Evolutionary conservation across 2,888 invertebrate genomes (phyloP).

Genomic region (Drosophila macrospina): DNA sequence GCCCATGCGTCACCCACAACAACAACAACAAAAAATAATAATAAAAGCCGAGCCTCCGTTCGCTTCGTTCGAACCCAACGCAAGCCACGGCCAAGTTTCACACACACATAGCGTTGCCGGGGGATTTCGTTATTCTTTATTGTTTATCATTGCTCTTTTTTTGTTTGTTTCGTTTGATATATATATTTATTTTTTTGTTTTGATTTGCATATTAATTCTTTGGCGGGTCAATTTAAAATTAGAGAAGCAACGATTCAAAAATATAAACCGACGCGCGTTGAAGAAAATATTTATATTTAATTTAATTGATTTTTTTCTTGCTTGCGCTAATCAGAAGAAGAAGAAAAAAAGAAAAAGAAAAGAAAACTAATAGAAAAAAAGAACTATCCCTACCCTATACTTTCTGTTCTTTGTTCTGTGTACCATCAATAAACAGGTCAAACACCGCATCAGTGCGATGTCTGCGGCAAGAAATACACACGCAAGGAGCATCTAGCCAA

Average conservation of each 20-base stretch:
- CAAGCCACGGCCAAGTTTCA: conserved; percentile 80
- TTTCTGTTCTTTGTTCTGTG: conserved; percentile 55
- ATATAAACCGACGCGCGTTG: conserved; percentile 25
- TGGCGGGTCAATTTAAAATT: conserved; percentile 41
- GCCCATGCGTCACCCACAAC: conserved; percentile 72
- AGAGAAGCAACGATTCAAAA: conserved; percentile 11
- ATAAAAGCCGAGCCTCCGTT: conserved; percentile 68
- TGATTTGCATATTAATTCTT: conserved; percentile 23
- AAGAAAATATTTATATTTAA: conserved; percentile 21
- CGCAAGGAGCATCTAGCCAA: conserved; percentile 95
- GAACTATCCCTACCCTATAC: conserved; percentile 52
- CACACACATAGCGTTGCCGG: conserved; percentile 74
- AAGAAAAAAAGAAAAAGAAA: conserved; percentile 1
- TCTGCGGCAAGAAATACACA: conserved; percentile 95
- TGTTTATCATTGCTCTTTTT: conserved; percentile 31
- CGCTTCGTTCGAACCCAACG: conserved; percentile 77
- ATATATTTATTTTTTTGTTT: conserved; percentile 30
- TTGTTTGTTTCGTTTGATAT: conserved; percentile 29
- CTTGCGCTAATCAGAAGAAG: conserved; percentile 46
- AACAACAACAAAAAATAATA: neutral
- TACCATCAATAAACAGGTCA: conserved; percentile 87
- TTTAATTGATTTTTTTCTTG: conserved; percentile 15
- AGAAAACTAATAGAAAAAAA: conserved; percentile 16
- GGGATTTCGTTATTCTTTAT: conserved; percentile 33
- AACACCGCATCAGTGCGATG: conserved; percentile 94